A percentile compares a stretch with the other conserved stretches of the same genome.
Evolutionary conservation across 2,797 vertebrate species (phyloP).

Genomic region (Vespertilio murinus): DNA sequence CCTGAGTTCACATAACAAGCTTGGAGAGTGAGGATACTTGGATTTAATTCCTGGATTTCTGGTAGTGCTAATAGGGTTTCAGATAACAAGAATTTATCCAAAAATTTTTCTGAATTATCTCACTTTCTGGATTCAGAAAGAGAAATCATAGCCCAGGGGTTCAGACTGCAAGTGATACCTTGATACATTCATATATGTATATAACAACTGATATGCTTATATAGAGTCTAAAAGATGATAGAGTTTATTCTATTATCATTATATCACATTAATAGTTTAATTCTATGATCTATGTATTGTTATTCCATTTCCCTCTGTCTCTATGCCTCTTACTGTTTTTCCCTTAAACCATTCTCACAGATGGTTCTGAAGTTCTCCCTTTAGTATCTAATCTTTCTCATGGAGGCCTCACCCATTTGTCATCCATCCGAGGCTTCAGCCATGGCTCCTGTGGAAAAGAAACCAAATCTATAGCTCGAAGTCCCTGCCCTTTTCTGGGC

Average conservation of each 20-base stretch:
- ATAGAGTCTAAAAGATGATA: neutral
- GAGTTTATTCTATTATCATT: neutral
- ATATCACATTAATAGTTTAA: too few relatives aligned
- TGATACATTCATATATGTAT: neutral
- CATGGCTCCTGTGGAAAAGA: neutral
- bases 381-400: neutral
- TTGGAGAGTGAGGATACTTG: neutral
- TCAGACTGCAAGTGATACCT: neutral
- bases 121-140: neutral
- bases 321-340: neutral
- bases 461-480: neutral
- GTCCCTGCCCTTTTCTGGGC: neutral
- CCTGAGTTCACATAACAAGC: neutral
- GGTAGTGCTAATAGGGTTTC: neutral
- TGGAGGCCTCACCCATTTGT: neutral
- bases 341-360: neutral
- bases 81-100: neutral
- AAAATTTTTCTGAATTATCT: neutral
- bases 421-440: neutral
- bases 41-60: neutral
- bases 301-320: neutral
- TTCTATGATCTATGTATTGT: neutral
- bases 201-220: neutral
- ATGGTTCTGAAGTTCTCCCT: neutral
- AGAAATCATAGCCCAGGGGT: neutral